These are phyloP conservation scores for Mungos mungo DNA, from an alignment of 2,113 vertebrate species.

Conservation along the genomic window DNA sequence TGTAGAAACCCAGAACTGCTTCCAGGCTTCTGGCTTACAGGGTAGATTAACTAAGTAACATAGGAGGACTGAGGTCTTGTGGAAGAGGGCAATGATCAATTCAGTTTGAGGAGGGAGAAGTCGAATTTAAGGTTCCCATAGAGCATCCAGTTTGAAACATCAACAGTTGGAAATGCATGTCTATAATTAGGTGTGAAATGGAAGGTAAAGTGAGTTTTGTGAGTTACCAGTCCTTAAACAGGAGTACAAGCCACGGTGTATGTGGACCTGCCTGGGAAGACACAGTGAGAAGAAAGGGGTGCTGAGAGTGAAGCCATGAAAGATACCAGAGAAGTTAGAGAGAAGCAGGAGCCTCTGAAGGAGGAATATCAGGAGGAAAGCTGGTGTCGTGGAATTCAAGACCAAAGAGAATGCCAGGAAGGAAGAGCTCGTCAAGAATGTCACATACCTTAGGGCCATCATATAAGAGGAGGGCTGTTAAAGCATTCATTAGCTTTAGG, in stretches of 20 bases:
- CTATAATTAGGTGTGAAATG: background rate
- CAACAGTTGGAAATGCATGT: background rate
- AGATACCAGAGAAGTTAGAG: background rate
- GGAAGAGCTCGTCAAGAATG: background rate
- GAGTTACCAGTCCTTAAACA: background rate
- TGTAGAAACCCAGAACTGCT: background rate
- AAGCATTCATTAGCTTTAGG: background rate
- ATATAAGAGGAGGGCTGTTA: background rate
- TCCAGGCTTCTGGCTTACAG: background rate
- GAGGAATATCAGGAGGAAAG: background rate
- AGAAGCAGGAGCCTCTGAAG: background rate
- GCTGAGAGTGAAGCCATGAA: background rate
- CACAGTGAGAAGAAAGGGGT: background rate
- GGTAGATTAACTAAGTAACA: background rate
- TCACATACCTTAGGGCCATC: background rate
- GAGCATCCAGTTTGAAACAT: background rate
- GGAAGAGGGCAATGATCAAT: background rate
- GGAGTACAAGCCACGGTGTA: background rate
- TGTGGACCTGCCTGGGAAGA: background rate
- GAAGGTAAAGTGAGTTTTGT: background rate
- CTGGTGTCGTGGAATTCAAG: background rate
- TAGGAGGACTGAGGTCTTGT: background rate
- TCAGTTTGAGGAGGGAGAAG: background rate
- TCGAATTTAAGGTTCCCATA: background rate
- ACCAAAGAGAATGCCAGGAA: background rate